Base-by-base conservation (phyloP, 2,113 vertebrate genomes). In the Scatophagus argus region DNA sequence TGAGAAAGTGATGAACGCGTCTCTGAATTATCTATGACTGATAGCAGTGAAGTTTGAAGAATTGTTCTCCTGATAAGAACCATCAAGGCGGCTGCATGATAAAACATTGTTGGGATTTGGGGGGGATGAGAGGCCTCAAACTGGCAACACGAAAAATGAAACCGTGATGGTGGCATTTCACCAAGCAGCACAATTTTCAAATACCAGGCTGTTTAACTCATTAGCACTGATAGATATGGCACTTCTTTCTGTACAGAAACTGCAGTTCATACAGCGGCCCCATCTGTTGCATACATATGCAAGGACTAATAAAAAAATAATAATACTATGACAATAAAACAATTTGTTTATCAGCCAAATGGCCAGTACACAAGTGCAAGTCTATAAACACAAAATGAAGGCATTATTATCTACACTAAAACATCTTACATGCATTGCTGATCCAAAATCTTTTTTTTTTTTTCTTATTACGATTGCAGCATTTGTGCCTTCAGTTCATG, bases 351-450 rank as follows among this genome's bases (percentile, higher is more conserved):
- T 47, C 21, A 25, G 29, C 52, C 17, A 61, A 59, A 54, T n/a
- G 21, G 52, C 73, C 46, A 47, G 3, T 23, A 59, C 13, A 76
- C 13, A 76, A 17, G 11, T 51, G n/a, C 29, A 66, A 81, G 11
- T 56, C 47, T 68, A 76, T 54, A 44, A 74, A 84, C 55, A 66
- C 17, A 63, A 69, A 66, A 46, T 3, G 38, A n/a, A 82, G 52
- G 39, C 41, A 56, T 55, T 73, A 8, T 29, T 59, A 73, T 63
- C 68, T 38, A 64, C 60, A 51, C 61, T 49, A 74, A 78, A 38
- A 62, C 68, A 12, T 79, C 31, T 19, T 69, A 54, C 88, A 87
- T 88, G 84, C 89, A 82, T 47, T 39, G 14, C 31, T 34, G 68
- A 76, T 51, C 49, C 41, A 46, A 81, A 63, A 8, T 73, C 43